Percentiles rank a stretch among this genome's conserved stretches.
phyloP scores from a whole-genome alignment of 2,113 vertebrate species.

The Misgurnus anguillicaudatus region DNA sequence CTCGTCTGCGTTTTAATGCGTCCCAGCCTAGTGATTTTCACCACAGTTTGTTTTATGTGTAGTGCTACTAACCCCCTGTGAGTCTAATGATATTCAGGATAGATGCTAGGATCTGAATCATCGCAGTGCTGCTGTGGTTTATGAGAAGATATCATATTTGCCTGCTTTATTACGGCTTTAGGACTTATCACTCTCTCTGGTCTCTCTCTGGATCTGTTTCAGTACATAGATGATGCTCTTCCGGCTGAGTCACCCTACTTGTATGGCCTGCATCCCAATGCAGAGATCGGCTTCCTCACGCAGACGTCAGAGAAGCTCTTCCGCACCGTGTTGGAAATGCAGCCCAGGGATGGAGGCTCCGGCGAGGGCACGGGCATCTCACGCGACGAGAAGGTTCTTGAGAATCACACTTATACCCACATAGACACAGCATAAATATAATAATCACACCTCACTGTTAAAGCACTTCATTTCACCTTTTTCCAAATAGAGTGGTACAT shows the following conservation, averaged over 20 bases:
- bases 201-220: conserved; percentile 29
- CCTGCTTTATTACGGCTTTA: background rate
- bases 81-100: conserved; percentile 1
- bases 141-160: background rate
- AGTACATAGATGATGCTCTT: conserved; percentile 88
- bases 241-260: conserved; percentile 90
- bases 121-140: background rate
- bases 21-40: background rate
- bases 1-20: background rate
- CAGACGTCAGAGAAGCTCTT: conserved; percentile 91
- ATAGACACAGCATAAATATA: background rate
- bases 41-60: conserved; percentile 1
- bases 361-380: conserved; percentile 69
- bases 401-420: background rate
- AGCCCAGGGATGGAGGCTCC: conserved; percentile 76
- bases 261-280: conserved; percentile 94
- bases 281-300: conserved; percentile 92
- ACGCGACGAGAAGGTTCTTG: conserved; percentile 85
- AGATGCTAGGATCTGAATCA: background rate
- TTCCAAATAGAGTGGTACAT: background rate
- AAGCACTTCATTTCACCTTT: background rate
- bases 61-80: background rate
- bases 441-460: background rate
- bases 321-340: conserved; percentile 86
- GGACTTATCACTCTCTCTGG: conserved; percentile 2